phyloP scores from a whole-genome alignment of 2,113 vertebrate genomes.

The Cynoglossus semilaevis region DNA sequence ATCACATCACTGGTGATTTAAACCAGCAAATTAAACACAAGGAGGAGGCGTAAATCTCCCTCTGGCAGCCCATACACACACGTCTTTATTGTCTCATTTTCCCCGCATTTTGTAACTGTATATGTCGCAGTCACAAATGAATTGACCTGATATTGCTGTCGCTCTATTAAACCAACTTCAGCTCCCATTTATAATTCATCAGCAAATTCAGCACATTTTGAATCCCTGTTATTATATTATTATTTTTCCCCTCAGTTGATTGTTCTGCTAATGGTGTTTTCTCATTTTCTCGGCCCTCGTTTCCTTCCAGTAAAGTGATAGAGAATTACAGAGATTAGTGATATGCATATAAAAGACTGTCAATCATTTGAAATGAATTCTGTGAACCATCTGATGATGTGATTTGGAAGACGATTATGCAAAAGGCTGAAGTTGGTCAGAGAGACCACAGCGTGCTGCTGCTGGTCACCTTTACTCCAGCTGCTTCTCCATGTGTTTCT shows the following conservation, averaged over 20 bases:
- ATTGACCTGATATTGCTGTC: conserved; percentile 17
- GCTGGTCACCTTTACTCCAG: too few species aligned
- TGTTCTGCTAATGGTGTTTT: conserved; percentile 17
- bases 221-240: neutral
- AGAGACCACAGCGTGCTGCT: too few species aligned
- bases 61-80: conserved; percentile 1
- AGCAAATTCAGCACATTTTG: conserved; percentile 10
- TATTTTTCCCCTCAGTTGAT: conserved; percentile 15
- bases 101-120: conserved; percentile 11
- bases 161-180: conserved; percentile 2
- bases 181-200: conserved; percentile 26
- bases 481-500: too few species aligned
- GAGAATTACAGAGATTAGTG: conserved; percentile 67
- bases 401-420: conserved; percentile 32
- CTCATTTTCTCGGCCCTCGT: conserved; percentile 13
- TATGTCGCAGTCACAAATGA: conserved; percentile 12
- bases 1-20: conserved; percentile 65
- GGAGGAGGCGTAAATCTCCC: conserved; percentile 43
- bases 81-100: conserved; percentile 27
- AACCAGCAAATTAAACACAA: conserved; percentile 63
- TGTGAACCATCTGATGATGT: conserved; percentile 63
- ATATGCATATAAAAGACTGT: conserved; percentile 74
- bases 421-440: too few species aligned
- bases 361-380: conserved; percentile 80
- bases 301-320: conserved; percentile 48